phyloP scores from a whole-genome alignment of 2,113 vertebrate genomes.

The Rousettus leschenaultii region DNA sequence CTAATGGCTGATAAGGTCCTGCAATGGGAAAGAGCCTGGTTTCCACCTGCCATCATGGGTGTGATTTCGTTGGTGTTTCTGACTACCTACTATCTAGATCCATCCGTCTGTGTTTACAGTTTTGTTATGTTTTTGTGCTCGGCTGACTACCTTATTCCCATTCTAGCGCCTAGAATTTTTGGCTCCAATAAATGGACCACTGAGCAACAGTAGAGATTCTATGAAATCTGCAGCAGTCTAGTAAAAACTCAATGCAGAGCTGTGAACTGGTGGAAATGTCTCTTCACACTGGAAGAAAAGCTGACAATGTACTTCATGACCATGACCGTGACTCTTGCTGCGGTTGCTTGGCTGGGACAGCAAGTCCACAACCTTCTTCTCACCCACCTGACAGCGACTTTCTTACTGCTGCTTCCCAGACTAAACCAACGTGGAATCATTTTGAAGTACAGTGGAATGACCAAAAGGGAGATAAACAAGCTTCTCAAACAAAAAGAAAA shows the following conservation, averaged over 20 bases:
- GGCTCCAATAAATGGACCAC: slow-evolving; percentile 98
- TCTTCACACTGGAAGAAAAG: slow-evolving; percentile 94
- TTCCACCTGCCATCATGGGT: slow-evolving; percentile 89
- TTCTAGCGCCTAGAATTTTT: slow-evolving; percentile 94
- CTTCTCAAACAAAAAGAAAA: slow-evolving; percentile 99
- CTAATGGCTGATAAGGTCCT: slow-evolving; percentile 91
- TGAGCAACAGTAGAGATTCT: slow-evolving; percentile 97
- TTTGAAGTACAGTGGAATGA: slow-evolving; percentile 94
- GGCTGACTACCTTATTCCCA: slow-evolving; percentile 97
- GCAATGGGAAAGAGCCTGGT: slow-evolving; percentile 97
- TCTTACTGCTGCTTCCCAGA: slow-evolving; percentile 93
- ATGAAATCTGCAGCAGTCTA: slow-evolving; percentile 95
- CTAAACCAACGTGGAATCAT: slow-evolving; percentile 96
- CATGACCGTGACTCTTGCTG: slow-evolving; percentile 89
- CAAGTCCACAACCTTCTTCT: slow-evolving; percentile 98
- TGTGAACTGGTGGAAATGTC: slow-evolving; percentile 94
- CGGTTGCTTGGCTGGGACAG: slow-evolving; percentile 96
- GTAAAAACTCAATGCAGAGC: slow-evolving; percentile 92
- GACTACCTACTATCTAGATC: slow-evolving; percentile 95
- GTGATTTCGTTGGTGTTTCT: slow-evolving; percentile 90
- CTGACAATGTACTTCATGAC: slow-evolving; percentile 98
- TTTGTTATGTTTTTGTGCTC: slow-evolving; percentile 94
- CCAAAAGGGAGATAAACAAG: slow-evolving; percentile 97
- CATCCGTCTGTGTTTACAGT: slow-evolving; percentile 94
- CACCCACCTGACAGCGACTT: slow-evolving; percentile 94